phyloP scores from a whole-genome alignment of 2,888 invertebrate species.

The Teleogryllus oceanicus region DNA sequence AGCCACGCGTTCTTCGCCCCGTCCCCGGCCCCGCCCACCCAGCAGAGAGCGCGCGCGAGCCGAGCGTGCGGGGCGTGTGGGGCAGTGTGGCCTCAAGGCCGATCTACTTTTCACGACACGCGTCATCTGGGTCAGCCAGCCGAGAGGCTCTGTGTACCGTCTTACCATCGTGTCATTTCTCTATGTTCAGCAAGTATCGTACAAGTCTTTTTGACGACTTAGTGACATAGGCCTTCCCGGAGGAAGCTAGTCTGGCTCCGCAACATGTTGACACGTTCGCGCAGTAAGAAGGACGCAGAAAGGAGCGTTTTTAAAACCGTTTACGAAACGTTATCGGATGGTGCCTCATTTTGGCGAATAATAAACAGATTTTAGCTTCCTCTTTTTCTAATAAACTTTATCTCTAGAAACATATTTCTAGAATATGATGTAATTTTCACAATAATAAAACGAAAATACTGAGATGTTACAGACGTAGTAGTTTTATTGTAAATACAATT shows the following conservation, averaged over 20 bases:
- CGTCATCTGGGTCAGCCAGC: background rate
- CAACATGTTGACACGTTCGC: background rate
- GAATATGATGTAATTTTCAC: slow-evolving; percentile 3
- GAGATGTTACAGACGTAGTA: no score
- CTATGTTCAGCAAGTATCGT: background rate
- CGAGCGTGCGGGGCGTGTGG: background rate
- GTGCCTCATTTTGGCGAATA: background rate
- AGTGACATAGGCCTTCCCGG: background rate
- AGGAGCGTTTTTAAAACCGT: background rate
- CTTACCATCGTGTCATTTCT: no score
- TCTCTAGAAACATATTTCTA: background rate
- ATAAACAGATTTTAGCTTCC: slow-evolving; percentile 9
- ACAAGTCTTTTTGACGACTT: background rate
- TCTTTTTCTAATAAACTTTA: background rate
- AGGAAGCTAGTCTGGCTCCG: background rate
- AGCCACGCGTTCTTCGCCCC: no score
- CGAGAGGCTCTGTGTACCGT: no score
- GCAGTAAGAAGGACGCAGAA: background rate
- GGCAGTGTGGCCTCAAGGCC: background rate
- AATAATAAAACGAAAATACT: background rate
- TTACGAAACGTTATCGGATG: background rate
- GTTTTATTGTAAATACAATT: no score
- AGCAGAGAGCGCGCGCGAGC: background rate
- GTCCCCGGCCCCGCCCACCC: background rate
- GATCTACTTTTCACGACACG: background rate